Conservation (phyloP, 2,113 vertebrate genomes). For the Phyllopteryx taeniolatus region DNA sequence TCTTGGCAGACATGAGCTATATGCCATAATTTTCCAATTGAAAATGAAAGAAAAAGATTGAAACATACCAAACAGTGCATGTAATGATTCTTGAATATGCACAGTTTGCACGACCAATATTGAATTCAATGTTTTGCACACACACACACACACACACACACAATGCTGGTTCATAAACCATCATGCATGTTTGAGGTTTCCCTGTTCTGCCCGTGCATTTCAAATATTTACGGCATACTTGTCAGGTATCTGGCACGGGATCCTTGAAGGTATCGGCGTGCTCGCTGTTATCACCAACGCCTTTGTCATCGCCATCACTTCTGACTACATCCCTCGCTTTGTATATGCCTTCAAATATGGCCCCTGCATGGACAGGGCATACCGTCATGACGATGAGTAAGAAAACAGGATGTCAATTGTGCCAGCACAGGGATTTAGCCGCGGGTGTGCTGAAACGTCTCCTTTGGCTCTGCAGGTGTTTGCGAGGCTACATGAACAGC, state of each 20-base stretch:
- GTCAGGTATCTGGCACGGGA: conserved; percentile 96
- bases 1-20: no score
- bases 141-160: no score
- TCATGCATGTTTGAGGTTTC: no score
- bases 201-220: neutral
- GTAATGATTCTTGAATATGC: no score
- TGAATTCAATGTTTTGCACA: no score
- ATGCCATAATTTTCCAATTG: no score
- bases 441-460: neutral
- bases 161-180: no score
- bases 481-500: conserved; percentile 94
- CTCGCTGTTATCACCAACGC: conserved; percentile 98
- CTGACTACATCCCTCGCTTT: conserved; percentile 97
- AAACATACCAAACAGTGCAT: no score
- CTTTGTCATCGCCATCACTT: conserved; percentile 98
- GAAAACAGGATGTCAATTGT: neutral
- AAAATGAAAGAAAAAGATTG: no score
- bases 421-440: neutral
- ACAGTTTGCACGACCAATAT: no score
- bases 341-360: conserved; percentile 97
- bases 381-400: conserved; percentile 76
- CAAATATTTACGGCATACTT: neutral
- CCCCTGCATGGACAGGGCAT: conserved; percentile 84
- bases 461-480: conserved; percentile 75
- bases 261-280: conserved; percentile 95